Base-by-base conservation (phyloP, 2,113 vertebrate genomes). In the Ceyx melanurus region DNA sequence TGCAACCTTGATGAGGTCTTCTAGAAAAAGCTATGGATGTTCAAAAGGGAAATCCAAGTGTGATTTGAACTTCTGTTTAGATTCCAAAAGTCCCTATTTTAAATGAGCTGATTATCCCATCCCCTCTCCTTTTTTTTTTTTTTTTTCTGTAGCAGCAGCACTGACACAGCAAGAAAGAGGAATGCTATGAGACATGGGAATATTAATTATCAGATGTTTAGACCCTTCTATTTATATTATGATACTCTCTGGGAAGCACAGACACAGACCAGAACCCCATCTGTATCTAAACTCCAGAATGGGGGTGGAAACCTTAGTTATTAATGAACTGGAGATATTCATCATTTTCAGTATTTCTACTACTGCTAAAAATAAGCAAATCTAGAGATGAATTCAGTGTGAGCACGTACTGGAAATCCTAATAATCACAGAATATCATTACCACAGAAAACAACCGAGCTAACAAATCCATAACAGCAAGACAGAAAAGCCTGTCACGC, bases 231-330 rank as follows among this genome's bases (percentile, higher is more conserved):
- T 82, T 92, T 87, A 56, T 57, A 26, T 88, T 85, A 54, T 0
- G 0, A 29, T 64, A 84, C 50, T 76, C 57, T 51, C 71, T 87
- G 46, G 58, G 68, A 92, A 82, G 77, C 60, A 67, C 28, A 94
- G 81, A 70, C 83, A 65, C 37, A 82, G 66, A 82, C 23, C 66
- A 96, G 78, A 92, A 61, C 54, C 18, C 70, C 77, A 82, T 91
- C 62, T 95, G 77, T 26, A 76, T 46, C 66, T 62, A 28, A 95
- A 79, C 70, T 89, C 81, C 74, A 82, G 74, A 79, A 92, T 16
- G 88, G 73, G 29, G 83, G 73, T 85, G 77, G 73, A 95, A 89
- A 50, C 15, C 15, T 94, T 73, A 42, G 58, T 82, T 86, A 66
- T 89, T 72, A 92, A 82, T 46, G 40, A 82, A 73, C n/a, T 43